Evolutionary conservation across 2,797 vertebrate species (phyloP).

Genomic region (Neoniphon sammara): DNA sequence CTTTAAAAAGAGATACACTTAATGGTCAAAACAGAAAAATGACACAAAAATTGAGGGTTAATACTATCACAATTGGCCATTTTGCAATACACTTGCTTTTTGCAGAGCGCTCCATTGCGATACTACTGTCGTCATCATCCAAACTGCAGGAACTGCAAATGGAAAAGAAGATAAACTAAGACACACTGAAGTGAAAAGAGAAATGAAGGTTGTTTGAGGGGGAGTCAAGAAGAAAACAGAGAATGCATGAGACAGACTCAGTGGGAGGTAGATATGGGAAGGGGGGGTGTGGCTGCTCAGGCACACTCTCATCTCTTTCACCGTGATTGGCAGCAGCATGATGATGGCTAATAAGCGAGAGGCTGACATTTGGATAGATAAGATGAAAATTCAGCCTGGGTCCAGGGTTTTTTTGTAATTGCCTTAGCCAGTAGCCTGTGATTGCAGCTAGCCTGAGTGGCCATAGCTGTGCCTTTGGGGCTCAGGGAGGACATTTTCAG

Average conservation of each 20-base stretch:
- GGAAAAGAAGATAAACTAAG: conserved; percentile 32
- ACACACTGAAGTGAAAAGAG: conserved; percentile 22
- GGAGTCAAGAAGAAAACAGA: conserved; percentile 29
- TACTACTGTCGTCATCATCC: too few species aligned
- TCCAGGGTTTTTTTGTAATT: conserved; percentile 78
- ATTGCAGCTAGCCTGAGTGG: conserved; percentile 68
- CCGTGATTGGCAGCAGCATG: conserved; percentile 76
- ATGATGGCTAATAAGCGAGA: conserved; percentile 79
- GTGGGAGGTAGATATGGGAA: conserved; percentile 39
- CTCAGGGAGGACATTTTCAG: conserved; percentile 74
- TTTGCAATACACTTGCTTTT: too few species aligned
- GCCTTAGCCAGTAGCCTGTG: conserved; percentile 69
- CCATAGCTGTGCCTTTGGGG: conserved; percentile 66
- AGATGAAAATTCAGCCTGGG: conserved; percentile 78
- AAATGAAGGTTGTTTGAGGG: conserved; percentile 33
- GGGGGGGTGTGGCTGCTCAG: conserved; percentile 40
- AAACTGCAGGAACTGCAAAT: conserved; percentile 6
- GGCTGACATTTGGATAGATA: conserved; percentile 84
- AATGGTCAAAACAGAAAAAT: too few species aligned
- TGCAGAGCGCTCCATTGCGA: too few species aligned
- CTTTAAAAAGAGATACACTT: too few species aligned
- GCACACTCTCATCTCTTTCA: conserved; percentile 55
- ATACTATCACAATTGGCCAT: too few species aligned
- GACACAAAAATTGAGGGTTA: too few species aligned
- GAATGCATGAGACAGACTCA: conserved; percentile 39